Evolutionary conservation across 2,888 invertebrate species (phyloP).

Genomic region (Pedicia rivosa): DNA sequence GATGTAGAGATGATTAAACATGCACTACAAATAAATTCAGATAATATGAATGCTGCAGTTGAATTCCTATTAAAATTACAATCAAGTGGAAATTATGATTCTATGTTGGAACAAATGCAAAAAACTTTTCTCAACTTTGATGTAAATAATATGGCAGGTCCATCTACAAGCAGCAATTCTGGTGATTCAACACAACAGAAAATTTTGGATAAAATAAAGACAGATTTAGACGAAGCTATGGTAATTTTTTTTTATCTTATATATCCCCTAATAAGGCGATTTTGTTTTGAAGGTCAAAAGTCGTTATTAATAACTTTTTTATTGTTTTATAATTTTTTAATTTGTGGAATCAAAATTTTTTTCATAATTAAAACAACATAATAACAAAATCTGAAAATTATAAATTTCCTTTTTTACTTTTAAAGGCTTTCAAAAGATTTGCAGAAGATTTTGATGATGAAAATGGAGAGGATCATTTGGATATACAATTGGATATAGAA

Average conservation of each 20-base stretch:
- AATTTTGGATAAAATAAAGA: too few relatives aligned
- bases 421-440: conserved; percentile 43
- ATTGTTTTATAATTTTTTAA: too few relatives aligned
- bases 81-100: conserved; percentile 16
- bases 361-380: too few relatives aligned
- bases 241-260: too few relatives aligned
- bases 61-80: conserved; percentile 36
- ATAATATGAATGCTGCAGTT: conserved; percentile 40
- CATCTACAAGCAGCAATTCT: background rate
- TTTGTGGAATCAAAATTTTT: too few relatives aligned
- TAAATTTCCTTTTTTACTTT: too few relatives aligned
- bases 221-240: too few relatives aligned
- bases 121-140: background rate
- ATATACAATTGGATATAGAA: conserved; percentile 52
- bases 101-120: background rate
- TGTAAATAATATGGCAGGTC: background rate
- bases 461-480: conserved; percentile 58
- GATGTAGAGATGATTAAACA: conserved; percentile 32
- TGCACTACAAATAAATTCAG: conserved; percentile 37
- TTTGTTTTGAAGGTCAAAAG: too few relatives aligned
- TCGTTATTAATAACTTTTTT: too few relatives aligned
- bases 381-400: too few relatives aligned
- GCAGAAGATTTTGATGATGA: conserved; percentile 33
- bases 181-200: too few relatives aligned
- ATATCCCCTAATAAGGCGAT: too few relatives aligned